Percentiles rank a stretch among this genome's conserved stretches.
phyloP scores from a whole-genome alignment of 2,113 vertebrate genomes.

The Nestor notabilis region DNA sequence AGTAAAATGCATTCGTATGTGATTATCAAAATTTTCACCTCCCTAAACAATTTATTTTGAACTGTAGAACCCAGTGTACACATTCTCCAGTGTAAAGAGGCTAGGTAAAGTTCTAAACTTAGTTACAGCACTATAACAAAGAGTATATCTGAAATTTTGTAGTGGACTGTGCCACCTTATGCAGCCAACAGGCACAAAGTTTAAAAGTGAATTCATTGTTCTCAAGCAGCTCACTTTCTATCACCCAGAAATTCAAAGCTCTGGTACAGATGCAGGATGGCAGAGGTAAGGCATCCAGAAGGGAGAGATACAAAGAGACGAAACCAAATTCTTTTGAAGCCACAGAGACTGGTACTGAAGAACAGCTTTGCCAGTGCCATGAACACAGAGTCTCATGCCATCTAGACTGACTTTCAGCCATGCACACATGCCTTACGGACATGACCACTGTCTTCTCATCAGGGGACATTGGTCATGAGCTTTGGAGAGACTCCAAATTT shows the following conservation, averaged over 20 bases:
- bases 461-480: neutral
- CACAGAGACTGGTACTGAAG: neutral
- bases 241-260: neutral
- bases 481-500: neutral
- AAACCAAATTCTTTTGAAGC: neutral
- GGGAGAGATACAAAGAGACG: neutral
- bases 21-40: neutral
- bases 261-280: neutral
- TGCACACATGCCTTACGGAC: neutral
- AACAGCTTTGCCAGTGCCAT: fast-evolving
- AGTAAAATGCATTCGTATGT: fast-evolving
- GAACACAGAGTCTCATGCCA: neutral
- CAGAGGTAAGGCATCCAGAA: neutral
- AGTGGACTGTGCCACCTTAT: neutral
- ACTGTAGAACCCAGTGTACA: neutral
- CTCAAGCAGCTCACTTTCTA: neutral
- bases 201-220: fast-evolving
- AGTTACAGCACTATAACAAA: neutral
- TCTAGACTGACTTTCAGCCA: neutral
- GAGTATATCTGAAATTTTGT: neutral
- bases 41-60: neutral
- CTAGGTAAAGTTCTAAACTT: neutral
- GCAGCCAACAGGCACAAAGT: neutral
- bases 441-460: neutral
- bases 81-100: neutral